Conservation (phyloP, 2,888 invertebrate species). For the Spisula subtruncata region DNA sequence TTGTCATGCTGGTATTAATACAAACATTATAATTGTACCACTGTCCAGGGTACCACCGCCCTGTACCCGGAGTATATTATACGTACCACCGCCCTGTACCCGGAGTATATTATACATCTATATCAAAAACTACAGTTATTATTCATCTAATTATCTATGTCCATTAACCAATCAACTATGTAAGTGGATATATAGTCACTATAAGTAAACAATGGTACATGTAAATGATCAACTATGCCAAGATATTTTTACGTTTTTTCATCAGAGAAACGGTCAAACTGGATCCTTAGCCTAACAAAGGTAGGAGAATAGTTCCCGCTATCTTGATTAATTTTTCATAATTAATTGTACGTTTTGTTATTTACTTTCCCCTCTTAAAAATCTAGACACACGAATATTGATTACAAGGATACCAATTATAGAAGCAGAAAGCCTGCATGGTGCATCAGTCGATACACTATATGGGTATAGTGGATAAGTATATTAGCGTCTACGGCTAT, state of each 20-base stretch:
- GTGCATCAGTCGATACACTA: not conserved
- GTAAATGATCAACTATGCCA: not conserved
- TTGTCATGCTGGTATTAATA: not conserved
- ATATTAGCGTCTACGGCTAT: slow-evolving; percentile 2
- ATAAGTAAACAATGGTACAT: not conserved
- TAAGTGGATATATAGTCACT: not conserved
- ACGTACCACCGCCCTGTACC: not conserved
- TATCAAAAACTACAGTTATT: not conserved
- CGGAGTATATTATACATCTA: slow-evolving; percentile 1
- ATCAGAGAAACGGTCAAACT: not conserved
- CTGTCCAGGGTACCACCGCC: too few species aligned
- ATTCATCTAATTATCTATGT: slow-evolving; percentile 12
- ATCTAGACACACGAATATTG: too few species aligned
- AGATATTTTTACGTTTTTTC: not conserved
- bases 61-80: not conserved
- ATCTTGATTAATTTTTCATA: too few species aligned
- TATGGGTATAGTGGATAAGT: not conserved
- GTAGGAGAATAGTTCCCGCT: too few species aligned
- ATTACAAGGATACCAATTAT: not conserved
- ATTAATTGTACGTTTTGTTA: too few species aligned
- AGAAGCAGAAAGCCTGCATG: not conserved
- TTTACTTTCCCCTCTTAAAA: too few species aligned
- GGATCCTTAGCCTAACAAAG: not conserved
- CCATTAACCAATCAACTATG: slow-evolving; percentile 20
- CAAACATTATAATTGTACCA: not conserved